A percentile compares a stretch with the other conserved stretches of the same genome.
These are phyloP conservation scores for Diceros bicornis DNA, from an alignment of 2,797 vertebrate genomes.

Conservation along the genomic window DNA sequence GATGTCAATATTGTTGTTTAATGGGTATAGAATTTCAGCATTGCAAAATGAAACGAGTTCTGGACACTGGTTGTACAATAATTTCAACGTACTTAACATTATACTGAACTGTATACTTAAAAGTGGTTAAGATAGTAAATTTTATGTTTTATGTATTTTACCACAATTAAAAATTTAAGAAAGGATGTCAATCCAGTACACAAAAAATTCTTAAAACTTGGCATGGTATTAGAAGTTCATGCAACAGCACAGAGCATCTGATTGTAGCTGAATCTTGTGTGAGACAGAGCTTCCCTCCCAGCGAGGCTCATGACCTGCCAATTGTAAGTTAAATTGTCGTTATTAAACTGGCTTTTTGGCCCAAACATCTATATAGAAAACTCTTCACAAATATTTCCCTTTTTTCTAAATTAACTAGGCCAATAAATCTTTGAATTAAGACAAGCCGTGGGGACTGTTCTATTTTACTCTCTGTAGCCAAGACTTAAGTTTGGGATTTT, in stretches of 20 bases:
- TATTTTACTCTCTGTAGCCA: not conserved
- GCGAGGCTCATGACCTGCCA: not conserved
- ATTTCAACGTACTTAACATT: not conserved
- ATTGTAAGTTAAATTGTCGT: not conserved
- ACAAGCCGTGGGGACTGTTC: not conserved
- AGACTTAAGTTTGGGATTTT: not conserved
- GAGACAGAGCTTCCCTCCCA: not conserved
- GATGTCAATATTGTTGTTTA: not conserved
- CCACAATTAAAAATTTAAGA: not conserved
- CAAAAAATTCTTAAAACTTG: not conserved
- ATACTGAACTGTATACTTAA: not conserved
- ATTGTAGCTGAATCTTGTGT: not conserved
- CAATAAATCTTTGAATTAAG: not conserved
- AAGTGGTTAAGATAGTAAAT: not conserved
- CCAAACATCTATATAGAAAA: not conserved
- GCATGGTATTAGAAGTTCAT: not conserved
- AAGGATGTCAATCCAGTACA: not conserved
- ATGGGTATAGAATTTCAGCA: not conserved
- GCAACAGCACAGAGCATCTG: too few species aligned
- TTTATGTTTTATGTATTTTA: not conserved
- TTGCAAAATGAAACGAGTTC: not conserved
- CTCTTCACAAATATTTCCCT: not conserved
- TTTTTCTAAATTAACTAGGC: not conserved
- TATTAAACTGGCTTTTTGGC: not conserved
- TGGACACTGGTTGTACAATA: not conserved